These are phyloP conservation scores for Apteryx owenii DNA, from an alignment of 2,113 vertebrate species.

Conservation along the genomic window DNA sequence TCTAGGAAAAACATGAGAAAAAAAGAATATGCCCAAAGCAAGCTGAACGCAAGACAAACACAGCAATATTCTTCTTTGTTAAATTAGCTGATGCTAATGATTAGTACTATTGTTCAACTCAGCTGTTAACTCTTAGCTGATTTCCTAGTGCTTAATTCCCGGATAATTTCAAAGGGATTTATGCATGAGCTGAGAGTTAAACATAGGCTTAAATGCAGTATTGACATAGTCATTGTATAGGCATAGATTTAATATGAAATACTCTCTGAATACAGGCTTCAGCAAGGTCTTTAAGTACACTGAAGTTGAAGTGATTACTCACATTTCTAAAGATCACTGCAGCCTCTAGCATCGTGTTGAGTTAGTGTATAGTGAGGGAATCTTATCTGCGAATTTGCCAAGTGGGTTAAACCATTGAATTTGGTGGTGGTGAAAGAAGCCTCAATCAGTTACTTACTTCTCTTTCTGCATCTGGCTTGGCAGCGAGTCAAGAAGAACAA, in stretches of 20 bases:
- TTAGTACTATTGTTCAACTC: slow-evolving; percentile 20
- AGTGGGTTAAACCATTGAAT: neutral
- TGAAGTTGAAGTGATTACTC: neutral
- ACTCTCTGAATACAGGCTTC: neutral
- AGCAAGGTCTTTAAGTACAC: neutral
- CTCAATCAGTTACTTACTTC: neutral
- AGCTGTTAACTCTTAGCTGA: slow-evolving; percentile 28
- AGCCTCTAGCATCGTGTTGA: rapidly evolving
- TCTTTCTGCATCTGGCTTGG: slow-evolving; percentile 46
- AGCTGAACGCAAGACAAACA: neutral
- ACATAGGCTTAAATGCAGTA: neutral
- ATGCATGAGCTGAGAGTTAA: neutral
- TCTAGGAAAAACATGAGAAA: neutral
- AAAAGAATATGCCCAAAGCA: neutral
- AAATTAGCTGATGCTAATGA: slow-evolving; percentile 12
- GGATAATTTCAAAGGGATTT: slow-evolving; percentile 19
- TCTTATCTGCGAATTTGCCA: neutral
- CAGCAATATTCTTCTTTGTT: neutral
- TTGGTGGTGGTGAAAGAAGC: neutral
- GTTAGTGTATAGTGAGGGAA: neutral
- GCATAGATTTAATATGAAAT: neutral
- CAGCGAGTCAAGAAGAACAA: slow-evolving; percentile 6
- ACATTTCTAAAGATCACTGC: neutral
- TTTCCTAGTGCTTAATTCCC: neutral
- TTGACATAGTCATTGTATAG: neutral